Percentiles rank a stretch among this genome's conserved stretches.
Conservation (phyloP, 2,888 invertebrate genomes). For the Meganola albula region DNA sequence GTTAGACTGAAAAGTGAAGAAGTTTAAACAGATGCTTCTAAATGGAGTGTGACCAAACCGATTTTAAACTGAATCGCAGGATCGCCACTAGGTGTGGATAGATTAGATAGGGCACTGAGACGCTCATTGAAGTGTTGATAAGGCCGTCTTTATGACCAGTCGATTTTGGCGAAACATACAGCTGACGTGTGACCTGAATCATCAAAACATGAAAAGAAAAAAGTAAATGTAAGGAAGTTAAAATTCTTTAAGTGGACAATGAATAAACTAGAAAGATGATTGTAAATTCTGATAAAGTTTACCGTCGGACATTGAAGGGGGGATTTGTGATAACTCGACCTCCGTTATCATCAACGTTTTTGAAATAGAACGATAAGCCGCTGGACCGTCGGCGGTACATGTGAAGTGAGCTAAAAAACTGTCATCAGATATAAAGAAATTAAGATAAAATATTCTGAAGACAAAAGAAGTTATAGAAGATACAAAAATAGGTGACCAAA, state of each 20-base stretch:
- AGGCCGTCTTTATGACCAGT: slow-evolving; percentile 58
- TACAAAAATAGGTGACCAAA: slow-evolving; percentile 77
- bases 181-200: slow-evolving; percentile 44
- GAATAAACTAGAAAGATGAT: slow-evolving; percentile 58
- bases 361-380: slow-evolving; percentile 62
- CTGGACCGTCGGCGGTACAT: slow-evolving; percentile 70
- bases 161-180: slow-evolving; percentile 53
- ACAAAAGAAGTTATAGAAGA: slow-evolving; percentile 66
- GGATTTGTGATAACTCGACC: slow-evolving; percentile 55
- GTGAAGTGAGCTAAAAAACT: slow-evolving; percentile 68
- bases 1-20: slow-evolving; percentile 56
- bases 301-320: slow-evolving; percentile 61
- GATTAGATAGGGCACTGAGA: slow-evolving; percentile 70
- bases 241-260: slow-evolving; percentile 35
- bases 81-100: slow-evolving; percentile 64
- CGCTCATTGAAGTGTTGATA: slow-evolving; percentile 69
- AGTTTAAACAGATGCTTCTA: slow-evolving; percentile 48
- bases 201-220: slow-evolving; percentile 69
- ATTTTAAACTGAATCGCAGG: slow-evolving; percentile 50
- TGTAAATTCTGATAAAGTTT: slow-evolving; percentile 42
- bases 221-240: slow-evolving; percentile 48
- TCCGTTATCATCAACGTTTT: slow-evolving; percentile 61
- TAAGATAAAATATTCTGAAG: slow-evolving; percentile 61
- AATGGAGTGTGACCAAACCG: slow-evolving; percentile 48
- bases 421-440: slow-evolving; percentile 53